Evolutionary conservation across 2,888 invertebrate genomes (phyloP).

Genomic region (Acrobasis consociella): DNA sequence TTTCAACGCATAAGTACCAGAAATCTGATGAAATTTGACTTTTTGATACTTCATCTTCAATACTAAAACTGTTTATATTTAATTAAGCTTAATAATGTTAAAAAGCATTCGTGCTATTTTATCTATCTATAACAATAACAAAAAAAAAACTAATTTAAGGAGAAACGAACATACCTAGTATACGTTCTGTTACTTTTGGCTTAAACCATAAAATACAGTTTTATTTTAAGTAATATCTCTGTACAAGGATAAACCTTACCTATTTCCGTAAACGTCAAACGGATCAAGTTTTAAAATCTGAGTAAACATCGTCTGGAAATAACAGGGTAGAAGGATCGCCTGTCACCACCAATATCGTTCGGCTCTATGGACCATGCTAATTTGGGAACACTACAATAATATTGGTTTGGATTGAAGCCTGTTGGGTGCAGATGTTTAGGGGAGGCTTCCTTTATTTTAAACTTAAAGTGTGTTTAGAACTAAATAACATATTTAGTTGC

Average conservation of each 20-base stretch:
- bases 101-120: no score
- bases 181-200: no score
- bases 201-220: no score
- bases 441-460: neutral
- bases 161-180: no score
- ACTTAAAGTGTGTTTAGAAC: neutral
- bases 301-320: conserved; percentile 61
- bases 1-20: no score
- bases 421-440: conserved; percentile 17
- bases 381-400: conserved; percentile 64
- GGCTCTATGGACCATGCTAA: conserved; percentile 70
- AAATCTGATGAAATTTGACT: no score
- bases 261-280: conserved; percentile 40
- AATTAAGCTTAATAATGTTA: no score
- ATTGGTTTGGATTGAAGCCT: conserved; percentile 29
- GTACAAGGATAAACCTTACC: neutral
- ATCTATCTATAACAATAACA: no score
- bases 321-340: conserved; percentile 59
- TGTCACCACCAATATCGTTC: conserved; percentile 78
- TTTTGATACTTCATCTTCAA: no score
- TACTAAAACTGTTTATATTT: no score
- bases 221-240: neutral
- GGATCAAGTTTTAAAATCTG: conserved; percentile 69
- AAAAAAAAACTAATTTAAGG: no score
- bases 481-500: no score